A percentile compares a stretch with the other conserved stretches of the same genome.
Evolutionary conservation across 2,113 vertebrate species (phyloP).

Genomic region (Elachura formosa): DNA sequence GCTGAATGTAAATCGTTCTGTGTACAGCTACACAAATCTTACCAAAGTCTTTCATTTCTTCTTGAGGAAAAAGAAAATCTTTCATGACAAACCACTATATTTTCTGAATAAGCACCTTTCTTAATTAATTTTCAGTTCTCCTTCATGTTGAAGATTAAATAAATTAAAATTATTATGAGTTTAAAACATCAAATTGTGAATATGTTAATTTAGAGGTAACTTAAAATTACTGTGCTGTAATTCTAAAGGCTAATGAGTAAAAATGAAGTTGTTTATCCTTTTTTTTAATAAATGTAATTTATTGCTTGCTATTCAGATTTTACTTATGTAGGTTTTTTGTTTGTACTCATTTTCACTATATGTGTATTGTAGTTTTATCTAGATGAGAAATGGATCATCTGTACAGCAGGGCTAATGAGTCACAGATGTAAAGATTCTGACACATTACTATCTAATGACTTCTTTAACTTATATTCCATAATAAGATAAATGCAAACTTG

Average conservation of each 20-base stretch:
- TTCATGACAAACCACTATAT: neutral
- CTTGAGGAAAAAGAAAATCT: neutral
- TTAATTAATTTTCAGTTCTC: neutral
- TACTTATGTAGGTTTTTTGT: conserved; percentile 34
- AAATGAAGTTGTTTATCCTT: neutral
- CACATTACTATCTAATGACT: conserved; percentile 64
- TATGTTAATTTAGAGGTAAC: neutral
- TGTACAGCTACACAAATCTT: neutral
- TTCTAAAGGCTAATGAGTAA: neutral
- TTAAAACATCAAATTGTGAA: neutral
- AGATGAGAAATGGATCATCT: conserved; percentile 45
- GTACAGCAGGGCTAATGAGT: conserved; percentile 72
- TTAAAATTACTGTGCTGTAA: neutral
- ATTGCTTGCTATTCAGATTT: conserved; percentile 41
- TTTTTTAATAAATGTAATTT: conserved; percentile 43
- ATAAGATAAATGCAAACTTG: conserved; percentile 68
- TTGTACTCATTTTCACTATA: conserved; percentile 57
- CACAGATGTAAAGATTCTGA: conserved; percentile 74
- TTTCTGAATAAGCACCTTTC: neutral
- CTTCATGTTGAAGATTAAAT: neutral
- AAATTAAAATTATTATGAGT: neutral
- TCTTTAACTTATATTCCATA: conserved; percentile 66
- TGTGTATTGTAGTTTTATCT: conserved; percentile 38
- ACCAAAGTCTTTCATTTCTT: neutral
- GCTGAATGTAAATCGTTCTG: neutral